Evolutionary conservation across 2,797 vertebrate species (phyloP), one percentile per base, ranked within the genome.

Genomic region (Enteromius fasciolatus): DNA sequence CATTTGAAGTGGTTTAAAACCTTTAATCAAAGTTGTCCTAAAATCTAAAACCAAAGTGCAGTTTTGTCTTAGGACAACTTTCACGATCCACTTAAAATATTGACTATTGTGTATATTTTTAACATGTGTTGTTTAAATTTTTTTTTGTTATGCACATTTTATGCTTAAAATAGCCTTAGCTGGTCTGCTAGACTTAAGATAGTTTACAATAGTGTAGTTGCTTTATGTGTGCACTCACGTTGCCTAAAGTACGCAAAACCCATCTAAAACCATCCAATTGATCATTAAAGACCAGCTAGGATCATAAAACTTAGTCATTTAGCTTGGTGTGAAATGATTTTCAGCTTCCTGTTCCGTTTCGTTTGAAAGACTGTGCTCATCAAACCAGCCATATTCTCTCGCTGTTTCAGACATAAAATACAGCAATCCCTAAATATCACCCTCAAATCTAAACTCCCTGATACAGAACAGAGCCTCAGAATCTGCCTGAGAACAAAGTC

Each of bases 401-500:
- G n/a, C 23, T 31, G 2, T 48, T 67, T 52, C 46, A 78, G 20
- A 52, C 39, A 31, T 23, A 41, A 50, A 50, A 59, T 59, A 25
- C 57, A 59, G 11, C 1, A 59, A 46, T 41, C 67, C 25, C 39
- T 17, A 61, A 61, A 80, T 59, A 72, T 48, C 67, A n/a, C 2
- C 28, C 9, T 61, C 23, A 44, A 80, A 44, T 67, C 6, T 36
- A 5, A 57, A 44, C 67, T 46, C 18, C 11, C 10, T 46, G 5
- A 14, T 46, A 31, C 4, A 46, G 39, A 61, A 46, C 52, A 44
- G 11, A 50, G 54, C 69, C 20, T 74, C 41, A 57, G 23, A 46
- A 57, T 77, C 36, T 63, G 14, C n/a, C 36, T 31, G 39, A 61
- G 66, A 78, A 61, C 74, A 77, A 78, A 75, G 81, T 39, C 66